Evolutionary conservation across 2,888 invertebrate species (phyloP), one percentile per base, ranked within the genome.

Genomic region (Nemurella pictetii): DNA sequence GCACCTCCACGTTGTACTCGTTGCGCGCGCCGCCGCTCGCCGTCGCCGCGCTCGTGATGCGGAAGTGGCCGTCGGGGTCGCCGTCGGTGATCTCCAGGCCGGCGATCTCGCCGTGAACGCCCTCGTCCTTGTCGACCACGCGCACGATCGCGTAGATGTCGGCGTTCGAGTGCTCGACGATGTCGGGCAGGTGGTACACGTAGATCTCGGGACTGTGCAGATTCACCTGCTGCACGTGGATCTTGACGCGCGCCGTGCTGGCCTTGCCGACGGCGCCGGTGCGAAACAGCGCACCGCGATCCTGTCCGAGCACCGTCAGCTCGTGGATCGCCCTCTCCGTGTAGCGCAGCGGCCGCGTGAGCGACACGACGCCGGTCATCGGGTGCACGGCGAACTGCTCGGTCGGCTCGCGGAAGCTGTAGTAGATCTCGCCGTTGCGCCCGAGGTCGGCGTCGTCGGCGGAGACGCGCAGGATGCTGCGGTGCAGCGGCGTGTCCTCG

Each of bases 401-500:
- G 78, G 95, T 96, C 85, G 94, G 93, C 88, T 96, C 94, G 83
- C 94, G 92, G 88, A 99, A 94, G 90, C 97, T 98, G 91, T 98
- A 99, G 91, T 99, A 99, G 88, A 99, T 97, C 91, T 99, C 98
- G 0, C 98, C 98, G 90, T 99, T 99, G 88, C 97, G 93, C 0
- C 99, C 99, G 55, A 97, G 92, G 90, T 99, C 99, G 2, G 99
- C 98, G 91, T 99, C 99, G 89, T 97, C 98, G 0, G 99, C 99
- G 55, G 94, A 92, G 83, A 97, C 96, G 89, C 93, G 94, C 72
- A 95, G 91, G 85, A 98, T 93, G 89, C 95, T 96, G 85, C 94
- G 93, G 90, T 98, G 97, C 85, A 97, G 91, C 15, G 96, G 95
- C 85, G 95, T 94, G 90, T 98, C 98, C 90, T 98, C 98, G 28